Percentiles rank a stretch among this genome's conserved stretches.
phyloP scores from a whole-genome alignment of 2,888 invertebrate species.

The Ashinkailepas kermadecensis region DNA sequence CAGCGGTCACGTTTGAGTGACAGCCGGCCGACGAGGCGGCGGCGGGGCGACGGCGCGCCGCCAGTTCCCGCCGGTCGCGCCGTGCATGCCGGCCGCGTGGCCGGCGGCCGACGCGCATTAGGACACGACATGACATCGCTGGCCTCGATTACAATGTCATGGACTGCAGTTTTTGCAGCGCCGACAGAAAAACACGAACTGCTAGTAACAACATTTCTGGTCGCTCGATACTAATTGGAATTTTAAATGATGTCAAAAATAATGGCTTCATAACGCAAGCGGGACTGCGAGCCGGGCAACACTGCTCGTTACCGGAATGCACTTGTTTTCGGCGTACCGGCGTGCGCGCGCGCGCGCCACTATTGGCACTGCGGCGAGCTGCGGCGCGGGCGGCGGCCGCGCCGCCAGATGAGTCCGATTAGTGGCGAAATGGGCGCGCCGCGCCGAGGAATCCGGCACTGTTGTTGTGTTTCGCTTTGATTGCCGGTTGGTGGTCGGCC shows the following conservation, averaged over 20 bases:
- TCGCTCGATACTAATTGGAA: background rate
- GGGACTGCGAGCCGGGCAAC: background rate
- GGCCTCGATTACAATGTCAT: background rate
- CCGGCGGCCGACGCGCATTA: background rate
- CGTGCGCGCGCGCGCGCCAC: background rate
- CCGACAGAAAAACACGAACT: background rate
- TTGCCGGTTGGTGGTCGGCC: constrained; percentile 1
- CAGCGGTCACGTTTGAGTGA: too few relatives aligned
- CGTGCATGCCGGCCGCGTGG: too few relatives aligned
- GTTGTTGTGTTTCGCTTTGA: constrained; percentile 17
- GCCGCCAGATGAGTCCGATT: background rate
- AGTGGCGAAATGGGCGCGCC: background rate
- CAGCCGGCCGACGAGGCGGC: too few relatives aligned
- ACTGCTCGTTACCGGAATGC: background rate
- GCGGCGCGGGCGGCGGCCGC: background rate
- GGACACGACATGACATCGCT: background rate
- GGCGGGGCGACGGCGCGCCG: too few relatives aligned
- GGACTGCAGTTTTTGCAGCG: background rate
- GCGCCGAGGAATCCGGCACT: background rate
- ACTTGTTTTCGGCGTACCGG: background rate
- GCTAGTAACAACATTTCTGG: constrained; percentile 9
- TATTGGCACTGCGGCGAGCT: background rate
- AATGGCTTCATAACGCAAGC: constrained; percentile 11
- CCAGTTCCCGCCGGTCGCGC: too few relatives aligned
- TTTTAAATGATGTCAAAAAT: constrained; percentile 21